These are phyloP conservation scores for Melanaphis sacchari DNA, from an alignment of 1,140 invertebrate genomes.

Conservation along the genomic window DNA sequence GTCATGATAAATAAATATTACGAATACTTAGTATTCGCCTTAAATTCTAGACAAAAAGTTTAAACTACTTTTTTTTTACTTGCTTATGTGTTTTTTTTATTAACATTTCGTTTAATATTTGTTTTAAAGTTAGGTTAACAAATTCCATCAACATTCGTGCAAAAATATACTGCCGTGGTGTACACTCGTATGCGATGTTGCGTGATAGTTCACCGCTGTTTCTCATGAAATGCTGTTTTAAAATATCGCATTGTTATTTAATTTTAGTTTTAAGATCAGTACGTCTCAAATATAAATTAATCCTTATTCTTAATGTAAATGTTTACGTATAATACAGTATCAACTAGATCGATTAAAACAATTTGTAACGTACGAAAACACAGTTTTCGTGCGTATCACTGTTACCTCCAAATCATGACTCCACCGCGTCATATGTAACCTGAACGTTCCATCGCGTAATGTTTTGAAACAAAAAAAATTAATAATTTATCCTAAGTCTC, in stretches of 20 bases:
- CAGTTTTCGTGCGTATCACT: neutral
- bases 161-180: neutral
- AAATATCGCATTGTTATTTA: neutral
- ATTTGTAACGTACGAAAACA: neutral
- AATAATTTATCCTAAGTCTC: neutral
- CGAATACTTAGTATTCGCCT: neutral
- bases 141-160: neutral
- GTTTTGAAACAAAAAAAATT: neutral
- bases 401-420: no score
- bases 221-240: neutral
- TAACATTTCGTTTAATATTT: neutral
- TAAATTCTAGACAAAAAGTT: neutral
- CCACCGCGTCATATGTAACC: neutral
- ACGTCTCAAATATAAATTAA: neutral
- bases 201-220: neutral
- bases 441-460: neutral
- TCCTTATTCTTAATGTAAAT: rapidly evolving
- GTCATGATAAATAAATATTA: neutral
- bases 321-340: neutral
- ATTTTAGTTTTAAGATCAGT: neutral
- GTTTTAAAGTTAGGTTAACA: neutral
- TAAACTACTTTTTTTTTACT: neutral
- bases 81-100: neutral
- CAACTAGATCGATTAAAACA: neutral
- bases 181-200: neutral